phyloP scores from a whole-genome alignment of 2,888 invertebrate genomes.

The Eupithecia inturbata region DNA sequence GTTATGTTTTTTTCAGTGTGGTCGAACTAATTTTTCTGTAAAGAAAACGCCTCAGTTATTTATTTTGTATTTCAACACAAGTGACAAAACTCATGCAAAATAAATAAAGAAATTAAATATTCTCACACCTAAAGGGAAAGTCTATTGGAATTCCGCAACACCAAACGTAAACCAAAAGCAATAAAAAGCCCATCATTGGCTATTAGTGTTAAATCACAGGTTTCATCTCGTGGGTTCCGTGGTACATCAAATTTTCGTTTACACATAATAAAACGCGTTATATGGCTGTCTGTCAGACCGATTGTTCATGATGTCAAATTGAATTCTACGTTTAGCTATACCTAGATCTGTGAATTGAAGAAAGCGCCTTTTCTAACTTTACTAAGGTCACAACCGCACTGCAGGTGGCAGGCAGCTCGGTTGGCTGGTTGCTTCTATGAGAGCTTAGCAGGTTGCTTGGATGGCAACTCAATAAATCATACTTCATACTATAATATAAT shows the following conservation, averaged over 20 bases:
- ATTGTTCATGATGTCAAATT: background rate
- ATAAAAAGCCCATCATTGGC: slow-evolving; percentile 64
- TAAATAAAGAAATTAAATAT: background rate
- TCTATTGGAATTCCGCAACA: slow-evolving; percentile 27
- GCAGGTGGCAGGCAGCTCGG: too few species aligned
- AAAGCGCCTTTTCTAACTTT: background rate
- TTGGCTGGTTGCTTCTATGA: too few species aligned
- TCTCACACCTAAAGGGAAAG: background rate
- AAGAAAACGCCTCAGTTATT: too few species aligned
- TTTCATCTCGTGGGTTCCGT: slow-evolving; percentile 58
- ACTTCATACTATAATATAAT: too few species aligned
- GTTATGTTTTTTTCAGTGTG: too few species aligned
- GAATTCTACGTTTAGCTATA: background rate
- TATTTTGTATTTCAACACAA: background rate
- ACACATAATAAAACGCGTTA: slow-evolving; percentile 78
- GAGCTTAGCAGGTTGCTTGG: too few species aligned
- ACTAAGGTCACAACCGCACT: too few species aligned
- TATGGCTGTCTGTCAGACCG: slow-evolving; percentile 57
- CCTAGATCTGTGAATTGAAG: background rate
- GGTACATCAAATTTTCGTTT: slow-evolving; percentile 75
- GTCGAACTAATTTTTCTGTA: background rate
- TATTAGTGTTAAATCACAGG: slow-evolving; percentile 67
- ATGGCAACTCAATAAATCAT: too few species aligned
- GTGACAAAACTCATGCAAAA: background rate
- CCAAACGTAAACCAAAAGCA: slow-evolving; percentile 47